Evolutionary conservation across 2,888 invertebrate genomes (phyloP).

Genomic region (Sacculina carcini): DNA sequence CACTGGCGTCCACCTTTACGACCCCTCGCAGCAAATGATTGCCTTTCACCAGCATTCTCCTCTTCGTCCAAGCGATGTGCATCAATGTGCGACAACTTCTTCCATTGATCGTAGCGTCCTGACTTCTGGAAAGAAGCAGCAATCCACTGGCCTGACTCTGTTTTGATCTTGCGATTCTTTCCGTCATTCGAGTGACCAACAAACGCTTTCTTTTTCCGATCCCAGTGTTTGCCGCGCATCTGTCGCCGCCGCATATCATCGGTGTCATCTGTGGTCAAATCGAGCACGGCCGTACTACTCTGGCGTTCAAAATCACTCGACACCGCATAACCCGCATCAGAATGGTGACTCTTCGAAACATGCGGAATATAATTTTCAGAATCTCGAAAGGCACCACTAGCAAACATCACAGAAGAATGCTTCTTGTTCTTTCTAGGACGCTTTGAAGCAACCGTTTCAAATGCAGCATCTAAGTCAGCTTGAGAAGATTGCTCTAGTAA

Average conservation of each 20-base stretch:
- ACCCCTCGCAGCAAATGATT: conserved; percentile 7
- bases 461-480: too few relatives aligned
- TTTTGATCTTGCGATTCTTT: conserved; percentile 52
- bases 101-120: conserved; percentile 65
- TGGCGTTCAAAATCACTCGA: conserved; percentile 46
- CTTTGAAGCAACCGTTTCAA: too few relatives aligned
- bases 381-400: too few relatives aligned
- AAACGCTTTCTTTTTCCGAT: conserved; percentile 39
- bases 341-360: conserved; percentile 51
- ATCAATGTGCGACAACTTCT: conserved; percentile 10
- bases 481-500: too few relatives aligned
- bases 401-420: too few relatives aligned
- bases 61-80: conserved; percentile 8
- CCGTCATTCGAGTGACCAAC: conserved; percentile 18
- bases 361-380: conserved; percentile 70
- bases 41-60: conserved; percentile 9
- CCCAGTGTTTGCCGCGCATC: conserved; percentile 45
- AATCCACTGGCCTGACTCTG: conserved; percentile 85
- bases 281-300: conserved; percentile 49
- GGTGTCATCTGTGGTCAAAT: conserved; percentile 54
- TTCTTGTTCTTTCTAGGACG: too few relatives aligned
- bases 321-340: conserved; percentile 50
- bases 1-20: background rate
- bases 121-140: conserved; percentile 68
- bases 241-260: conserved; percentile 31